phyloP scores from a whole-genome alignment of 2,113 vertebrate species.

The Bettongia penicillata region DNA sequence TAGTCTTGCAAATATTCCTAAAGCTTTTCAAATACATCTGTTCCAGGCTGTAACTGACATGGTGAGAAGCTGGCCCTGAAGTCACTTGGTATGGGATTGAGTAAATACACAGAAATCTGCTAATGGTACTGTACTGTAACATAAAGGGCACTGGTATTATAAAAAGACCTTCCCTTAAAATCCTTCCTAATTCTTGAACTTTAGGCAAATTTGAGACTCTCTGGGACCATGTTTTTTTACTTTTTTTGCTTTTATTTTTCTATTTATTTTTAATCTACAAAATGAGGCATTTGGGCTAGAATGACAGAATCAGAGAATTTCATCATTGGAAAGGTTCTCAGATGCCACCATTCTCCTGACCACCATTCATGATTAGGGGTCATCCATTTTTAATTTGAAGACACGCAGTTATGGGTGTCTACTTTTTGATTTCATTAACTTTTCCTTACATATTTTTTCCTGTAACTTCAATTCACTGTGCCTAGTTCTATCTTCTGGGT shows the following conservation, averaged over 20 bases:
- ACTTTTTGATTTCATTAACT: neutral
- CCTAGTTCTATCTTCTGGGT: neutral
- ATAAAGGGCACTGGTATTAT: neutral
- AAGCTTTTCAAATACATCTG: conserved; percentile 30
- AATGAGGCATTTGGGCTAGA: neutral
- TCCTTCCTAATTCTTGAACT: neutral
- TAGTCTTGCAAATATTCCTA: conserved; percentile 43
- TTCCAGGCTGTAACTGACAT: neutral
- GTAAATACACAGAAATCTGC: conserved; percentile 22
- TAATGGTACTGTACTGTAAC: neutral
- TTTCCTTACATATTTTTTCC: neutral
- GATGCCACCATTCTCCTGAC: neutral
- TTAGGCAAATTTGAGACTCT: neutral
- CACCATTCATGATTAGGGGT: neutral
- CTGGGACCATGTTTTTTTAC: neutral
- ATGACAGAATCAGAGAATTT: neutral
- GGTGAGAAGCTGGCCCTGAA: neutral
- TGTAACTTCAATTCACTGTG: neutral
- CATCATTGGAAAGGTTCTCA: neutral
- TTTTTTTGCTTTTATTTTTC: neutral
- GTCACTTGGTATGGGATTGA: neutral
- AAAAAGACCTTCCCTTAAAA: neutral
- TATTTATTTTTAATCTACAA: neutral
- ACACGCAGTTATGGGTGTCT: neutral
- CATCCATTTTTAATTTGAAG: neutral